phyloP scores from a whole-genome alignment of 2,797 vertebrate species.

The Aythya fuligula region DNA sequence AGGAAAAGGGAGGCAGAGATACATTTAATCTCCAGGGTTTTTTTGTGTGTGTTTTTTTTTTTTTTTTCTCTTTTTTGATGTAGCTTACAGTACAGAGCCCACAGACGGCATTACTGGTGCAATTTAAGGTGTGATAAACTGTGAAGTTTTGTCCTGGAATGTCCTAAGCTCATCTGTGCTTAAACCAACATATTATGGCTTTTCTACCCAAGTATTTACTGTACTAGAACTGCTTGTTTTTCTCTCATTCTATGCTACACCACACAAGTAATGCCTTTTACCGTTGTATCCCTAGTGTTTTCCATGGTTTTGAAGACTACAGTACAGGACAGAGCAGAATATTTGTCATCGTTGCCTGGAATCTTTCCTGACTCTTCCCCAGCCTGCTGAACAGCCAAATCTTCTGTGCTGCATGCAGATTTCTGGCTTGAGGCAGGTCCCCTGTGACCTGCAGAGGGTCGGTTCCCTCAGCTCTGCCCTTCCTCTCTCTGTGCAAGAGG shows the following conservation, averaged over 20 bases:
- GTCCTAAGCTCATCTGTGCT: not conserved
- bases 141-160: not conserved
- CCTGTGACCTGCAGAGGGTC: not conserved
- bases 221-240: not conserved
- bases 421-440: not conserved
- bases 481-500: not conserved
- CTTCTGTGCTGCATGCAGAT: accelerated
- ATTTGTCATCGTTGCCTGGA: not conserved
- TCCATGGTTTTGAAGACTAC: not conserved
- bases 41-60: no score
- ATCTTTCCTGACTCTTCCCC: not conserved
- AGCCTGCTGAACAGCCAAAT: not conserved
- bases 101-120: not conserved
- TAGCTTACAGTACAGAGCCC: not conserved
- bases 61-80: not conserved
- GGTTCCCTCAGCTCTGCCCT: not conserved
- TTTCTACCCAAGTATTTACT: not conserved
- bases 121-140: not conserved
- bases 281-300: not conserved
- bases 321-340: not conserved
- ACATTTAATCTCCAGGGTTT: not conserved
- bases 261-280: not conserved
- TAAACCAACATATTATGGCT: not conserved
- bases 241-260: accelerated
- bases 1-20: not conserved